Evolutionary conservation across 2,797 vertebrate genomes (phyloP).

Genomic region (Sternarchorhynchus goeldii): DNA sequence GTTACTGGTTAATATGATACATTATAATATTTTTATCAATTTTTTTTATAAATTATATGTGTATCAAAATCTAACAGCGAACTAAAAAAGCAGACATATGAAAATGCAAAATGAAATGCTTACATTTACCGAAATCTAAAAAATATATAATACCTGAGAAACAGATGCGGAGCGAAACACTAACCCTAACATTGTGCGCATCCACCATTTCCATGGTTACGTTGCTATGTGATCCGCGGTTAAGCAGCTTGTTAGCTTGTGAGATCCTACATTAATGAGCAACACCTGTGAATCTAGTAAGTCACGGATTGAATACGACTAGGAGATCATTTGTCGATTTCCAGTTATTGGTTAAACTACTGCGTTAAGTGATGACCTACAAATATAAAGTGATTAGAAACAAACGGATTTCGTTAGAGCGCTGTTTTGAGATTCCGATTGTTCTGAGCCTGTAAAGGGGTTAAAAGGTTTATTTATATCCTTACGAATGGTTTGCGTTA

Average conservation of each 20-base stretch:
- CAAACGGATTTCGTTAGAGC: accelerated
- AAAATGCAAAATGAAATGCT: no score
- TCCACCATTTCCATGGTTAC: slow-evolving; percentile 30
- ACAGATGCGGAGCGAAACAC: background rate
- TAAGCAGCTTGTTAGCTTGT: background rate
- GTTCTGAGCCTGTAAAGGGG: accelerated
- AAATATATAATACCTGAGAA: background rate
- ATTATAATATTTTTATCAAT: no score
- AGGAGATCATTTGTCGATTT: background rate
- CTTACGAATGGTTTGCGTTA: no score
- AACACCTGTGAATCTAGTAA: background rate
- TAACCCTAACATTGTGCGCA: background rate
- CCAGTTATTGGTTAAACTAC: slow-evolving; percentile 13
- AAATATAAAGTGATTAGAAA: slow-evolving; percentile 15
- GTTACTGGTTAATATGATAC: no score
- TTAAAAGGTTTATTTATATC: background rate
- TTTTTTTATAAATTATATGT: no score
- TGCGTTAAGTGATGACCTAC: background rate
- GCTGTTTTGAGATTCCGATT: background rate
- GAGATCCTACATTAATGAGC: slow-evolving; percentile 7
- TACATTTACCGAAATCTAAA: background rate
- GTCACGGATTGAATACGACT: background rate
- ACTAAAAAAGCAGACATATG: no score
- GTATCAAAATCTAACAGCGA: no score
- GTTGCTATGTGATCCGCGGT: background rate